Evolutionary conservation across 2,113 vertebrate genomes (phyloP), one percentile per base, ranked within the genome.

Genomic region (Nyctibius bracteatus): DNA sequence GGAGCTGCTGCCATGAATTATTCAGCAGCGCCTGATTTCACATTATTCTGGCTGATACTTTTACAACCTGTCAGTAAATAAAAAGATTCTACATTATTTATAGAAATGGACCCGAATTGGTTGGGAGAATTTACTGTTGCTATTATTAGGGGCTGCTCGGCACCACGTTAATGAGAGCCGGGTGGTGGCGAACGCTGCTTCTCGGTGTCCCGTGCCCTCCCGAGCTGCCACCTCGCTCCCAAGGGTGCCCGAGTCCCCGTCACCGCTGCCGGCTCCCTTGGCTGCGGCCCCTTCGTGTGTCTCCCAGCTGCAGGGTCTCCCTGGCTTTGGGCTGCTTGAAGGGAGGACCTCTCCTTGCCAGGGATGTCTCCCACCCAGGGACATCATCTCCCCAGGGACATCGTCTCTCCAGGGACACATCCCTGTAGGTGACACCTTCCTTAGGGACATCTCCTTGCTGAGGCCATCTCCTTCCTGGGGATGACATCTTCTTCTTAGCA

Each of bases 1-100:
- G 0, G 88, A 96, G 73, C 73, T 5, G 55, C 47, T 11, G 43
- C 73, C 85, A 95, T 98, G 96, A 94, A 98, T 98, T 98, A 98
- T 98, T 98, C 97, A 98, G 95, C 59, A 88, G 88, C 46, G 77
- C 96, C 98, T 96, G 98, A 98, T 97, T 98, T 97, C 97, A 87
- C 98, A 97, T 98, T 97, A 97, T 98, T 98, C 98, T 98, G 97
- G 91, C 96, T 92, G 97, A 98, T 98, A 98, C 98, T 97, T 98
- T 98, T 98, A 98, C 98, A 98, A 98, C 98, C 98, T 98, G 98
- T 98, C 98, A 98, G 98, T 98, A 98, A 98, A 98, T 98, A 98
- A 98, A 98, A 98, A 98, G 98, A 98, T 97, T 97, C 97, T 98
- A 87, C 98, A 98, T 98, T 98, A 98, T 98, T 98, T 98, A 98